These are phyloP conservation scores for Naso thynnoides DNA, from an alignment of 2,797 vertebrate species.

Conservation along the genomic window DNA sequence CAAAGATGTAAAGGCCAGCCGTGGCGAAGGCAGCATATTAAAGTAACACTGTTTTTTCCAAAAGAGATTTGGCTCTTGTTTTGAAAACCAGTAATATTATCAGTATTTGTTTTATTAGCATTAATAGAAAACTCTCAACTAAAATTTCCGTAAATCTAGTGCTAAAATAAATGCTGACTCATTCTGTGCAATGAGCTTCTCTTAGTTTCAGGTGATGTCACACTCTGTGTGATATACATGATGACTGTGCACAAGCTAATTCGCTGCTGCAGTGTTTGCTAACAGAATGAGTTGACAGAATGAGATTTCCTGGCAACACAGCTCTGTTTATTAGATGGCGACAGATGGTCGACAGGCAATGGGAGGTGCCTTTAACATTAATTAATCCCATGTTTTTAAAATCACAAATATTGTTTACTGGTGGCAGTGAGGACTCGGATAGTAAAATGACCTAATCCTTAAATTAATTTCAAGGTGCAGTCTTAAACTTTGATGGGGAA, in stretches of 20 bases:
- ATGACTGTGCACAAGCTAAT: neutral
- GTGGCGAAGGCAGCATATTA: no score
- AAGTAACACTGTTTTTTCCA: neutral
- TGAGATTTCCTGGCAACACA: constrained; percentile 28
- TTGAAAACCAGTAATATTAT: neutral
- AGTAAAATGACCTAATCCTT: neutral
- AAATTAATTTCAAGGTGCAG: neutral
- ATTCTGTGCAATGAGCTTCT: neutral
- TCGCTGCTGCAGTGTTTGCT: constrained; percentile 46
- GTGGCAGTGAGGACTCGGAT: neutral
- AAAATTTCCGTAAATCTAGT: neutral
- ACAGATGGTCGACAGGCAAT: constrained; percentile 38
- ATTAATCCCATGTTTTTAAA: constrained; percentile 18
- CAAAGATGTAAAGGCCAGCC: neutral
- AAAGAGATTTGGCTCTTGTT: neutral
- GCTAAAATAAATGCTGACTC: neutral
- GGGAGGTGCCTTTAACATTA: constrained; percentile 16
- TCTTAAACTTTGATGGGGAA: no score
- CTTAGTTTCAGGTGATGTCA: neutral
- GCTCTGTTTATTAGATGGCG: constrained; percentile 46
- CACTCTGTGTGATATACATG: neutral
- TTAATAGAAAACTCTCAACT: neutral
- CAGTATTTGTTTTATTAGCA: neutral
- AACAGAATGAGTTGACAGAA: constrained; percentile 44
- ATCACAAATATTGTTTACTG: constrained; percentile 8